Evolutionary conservation across 1,140 invertebrate genomes (phyloP).

Genomic region (Reticulitermes speratus): DNA sequence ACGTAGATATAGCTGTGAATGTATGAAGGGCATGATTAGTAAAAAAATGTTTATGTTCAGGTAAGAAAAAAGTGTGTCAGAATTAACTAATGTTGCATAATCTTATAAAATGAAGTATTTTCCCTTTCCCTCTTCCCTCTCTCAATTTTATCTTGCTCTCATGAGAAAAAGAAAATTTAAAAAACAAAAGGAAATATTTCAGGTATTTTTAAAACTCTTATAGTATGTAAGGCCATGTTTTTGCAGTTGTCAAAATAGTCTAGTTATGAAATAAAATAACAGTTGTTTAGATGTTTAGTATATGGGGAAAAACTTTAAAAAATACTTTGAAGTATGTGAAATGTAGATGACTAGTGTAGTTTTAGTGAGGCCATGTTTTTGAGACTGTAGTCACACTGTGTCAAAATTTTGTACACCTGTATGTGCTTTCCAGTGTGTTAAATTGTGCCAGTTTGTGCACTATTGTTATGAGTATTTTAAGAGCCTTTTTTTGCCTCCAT

Average conservation of each 20-base stretch:
- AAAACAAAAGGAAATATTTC: constrained; percentile 10
- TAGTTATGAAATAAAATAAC: constrained; percentile 15
- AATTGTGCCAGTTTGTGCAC: too few relatives aligned
- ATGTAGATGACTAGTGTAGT: constrained; percentile 10
- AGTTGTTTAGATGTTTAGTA: constrained; percentile 12
- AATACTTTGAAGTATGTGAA: constrained; percentile 6
- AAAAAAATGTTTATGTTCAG: constrained; percentile 15
- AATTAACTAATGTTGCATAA: constrained; percentile 11
- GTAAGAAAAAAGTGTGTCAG: neutral
- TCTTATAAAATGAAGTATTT: constrained; percentile 5
- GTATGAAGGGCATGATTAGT: neutral
- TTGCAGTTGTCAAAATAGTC: constrained; percentile 14
- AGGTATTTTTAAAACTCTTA: constrained; percentile 10
- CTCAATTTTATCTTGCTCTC: neutral
- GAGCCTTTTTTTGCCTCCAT: too few relatives aligned
- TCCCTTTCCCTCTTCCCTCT: neutral
- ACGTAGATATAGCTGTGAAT: neutral
- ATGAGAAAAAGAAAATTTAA: neutral
- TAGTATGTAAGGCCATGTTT: neutral
- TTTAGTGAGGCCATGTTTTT: constrained; percentile 18
- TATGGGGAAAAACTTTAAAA: neutral
- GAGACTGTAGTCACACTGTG: neutral
- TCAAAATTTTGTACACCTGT: neutral
- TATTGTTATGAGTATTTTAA: too few relatives aligned
- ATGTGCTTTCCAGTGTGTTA: too few relatives aligned